Percentiles rank a stretch among this genome's conserved stretches.
phyloP scores from a whole-genome alignment of 2,113 vertebrate genomes.

The Sander vitreus region DNA sequence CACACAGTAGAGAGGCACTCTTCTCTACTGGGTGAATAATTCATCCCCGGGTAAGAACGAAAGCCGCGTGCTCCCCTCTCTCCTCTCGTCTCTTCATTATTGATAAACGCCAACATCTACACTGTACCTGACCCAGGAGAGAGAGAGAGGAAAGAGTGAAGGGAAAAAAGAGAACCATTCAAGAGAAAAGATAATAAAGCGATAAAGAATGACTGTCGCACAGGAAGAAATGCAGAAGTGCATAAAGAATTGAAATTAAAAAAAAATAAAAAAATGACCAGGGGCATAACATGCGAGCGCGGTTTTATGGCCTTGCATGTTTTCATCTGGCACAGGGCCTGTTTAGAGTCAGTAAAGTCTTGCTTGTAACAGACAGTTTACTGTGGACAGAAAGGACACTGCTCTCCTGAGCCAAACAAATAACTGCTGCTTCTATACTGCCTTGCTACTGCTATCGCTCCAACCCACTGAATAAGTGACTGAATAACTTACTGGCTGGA shows the following conservation, averaged over 20 bases:
- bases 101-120: constrained; percentile 83
- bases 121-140: constrained; percentile 77
- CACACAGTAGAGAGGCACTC: constrained; percentile 50
- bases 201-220: constrained; percentile 8
- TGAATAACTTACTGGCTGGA: constrained; percentile 72
- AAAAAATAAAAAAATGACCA: constrained; percentile 21
- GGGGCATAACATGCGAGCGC: not conserved
- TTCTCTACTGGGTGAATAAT: constrained; percentile 79
- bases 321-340: constrained; percentile 22
- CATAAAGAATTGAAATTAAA: constrained; percentile 7
- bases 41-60: constrained; percentile 72
- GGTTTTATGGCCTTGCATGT: constrained; percentile 37
- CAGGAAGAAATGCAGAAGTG: constrained; percentile 18
- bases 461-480: constrained; percentile 71
- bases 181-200: constrained; percentile 7
- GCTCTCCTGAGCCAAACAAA: constrained; percentile 71
- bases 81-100: constrained; percentile 80
- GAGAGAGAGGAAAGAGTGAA: not conserved
- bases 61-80: constrained; percentile 70
- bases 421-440: constrained; percentile 54
- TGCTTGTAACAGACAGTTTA: constrained; percentile 49
- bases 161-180: not conserved
- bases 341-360: constrained; percentile 53
- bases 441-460: constrained; percentile 35
- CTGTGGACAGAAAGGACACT: constrained; percentile 52